Evolutionary conservation across 2,113 vertebrate genomes (phyloP), one percentile per base, ranked within the genome.

Genomic region (Coptodon rendalli): DNA sequence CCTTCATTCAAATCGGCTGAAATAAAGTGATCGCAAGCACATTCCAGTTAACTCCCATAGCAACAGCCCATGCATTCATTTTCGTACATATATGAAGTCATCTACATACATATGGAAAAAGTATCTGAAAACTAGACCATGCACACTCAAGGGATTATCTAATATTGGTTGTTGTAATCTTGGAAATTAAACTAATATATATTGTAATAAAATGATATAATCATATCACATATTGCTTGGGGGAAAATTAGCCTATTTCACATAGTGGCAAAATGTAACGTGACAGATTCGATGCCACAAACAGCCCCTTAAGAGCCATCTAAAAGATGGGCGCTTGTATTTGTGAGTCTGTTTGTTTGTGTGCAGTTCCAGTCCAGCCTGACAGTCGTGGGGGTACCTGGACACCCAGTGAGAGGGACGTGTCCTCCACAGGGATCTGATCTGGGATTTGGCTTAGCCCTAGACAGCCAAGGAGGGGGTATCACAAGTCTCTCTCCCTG

Each of bases 91-190:
- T 88, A 82, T 86, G 12, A n/a, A 9, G 7, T 80, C 14, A 54
- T 81, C 87, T 90, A 78, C 63, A 88, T 89, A 84, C 86, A 82
- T 82, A 36, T 71, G 81, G 86, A 82, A 56, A 87, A 31, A 80
- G 43, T 48, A 57, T 85, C 52, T 22, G 53, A 13, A 63, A 86
- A 76, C 63, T 78, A 50, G 59, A 71, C 34, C 85, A 86, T 7
- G 9, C 85, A 87, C 22, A 66, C 88, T 71, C 40, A 1, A 22
- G 78, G 79, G 80, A 86, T 88, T 53, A 89, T 89, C 54, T 85
- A 63, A 88, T 90, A 88, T 90, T 87, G 90, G 93, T 91, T 81
- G 73, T 86, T 85, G 52, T 89, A 90, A 94, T 93, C 83, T 87
- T 88, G 52, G 88, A 92, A 90, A 91, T 89, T 6, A 84, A 86